phyloP scores from a whole-genome alignment of 2,888 invertebrate genomes.

The Eristalis tenax region DNA sequence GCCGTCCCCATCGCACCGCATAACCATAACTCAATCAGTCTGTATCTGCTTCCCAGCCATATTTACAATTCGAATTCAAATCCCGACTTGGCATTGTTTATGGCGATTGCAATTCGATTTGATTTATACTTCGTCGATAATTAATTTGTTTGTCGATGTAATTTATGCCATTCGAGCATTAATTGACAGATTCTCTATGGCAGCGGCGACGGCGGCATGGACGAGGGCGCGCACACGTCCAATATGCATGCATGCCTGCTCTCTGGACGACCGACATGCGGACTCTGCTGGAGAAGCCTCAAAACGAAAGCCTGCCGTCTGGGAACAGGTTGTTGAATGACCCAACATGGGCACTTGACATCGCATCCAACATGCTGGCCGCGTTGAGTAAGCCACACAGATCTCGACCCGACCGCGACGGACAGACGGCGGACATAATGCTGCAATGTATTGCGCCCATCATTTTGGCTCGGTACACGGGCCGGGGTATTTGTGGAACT shows the following conservation, averaged over 20 bases:
- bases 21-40: constrained; percentile 62
- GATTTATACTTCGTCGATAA: constrained; percentile 71
- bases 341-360: constrained; percentile 43
- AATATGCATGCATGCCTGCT: not conserved
- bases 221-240: constrained; percentile 15
- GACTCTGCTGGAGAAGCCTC: not conserved
- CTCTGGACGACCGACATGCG: not conserved
- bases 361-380: constrained; percentile 35
- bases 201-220: constrained; percentile 13
- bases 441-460: not conserved
- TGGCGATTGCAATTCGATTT: constrained; percentile 72
- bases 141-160: constrained; percentile 73
- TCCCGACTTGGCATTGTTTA: constrained; percentile 67
- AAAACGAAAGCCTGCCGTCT: not conserved
- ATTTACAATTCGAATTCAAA: constrained; percentile 57
- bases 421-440: constrained; percentile 19
- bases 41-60: constrained; percentile 47
- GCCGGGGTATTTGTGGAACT: constrained; percentile 7
- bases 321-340: constrained; percentile 43
- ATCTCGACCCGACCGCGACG: constrained; percentile 22
- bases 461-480: constrained; percentile 1
- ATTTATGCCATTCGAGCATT: constrained; percentile 68
- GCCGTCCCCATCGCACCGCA: constrained; percentile 34
- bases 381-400: constrained; percentile 2
- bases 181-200: constrained; percentile 70